Evolutionary conservation across 1,140 invertebrate species (phyloP).

Genomic region (Drosophila repletoides): DNA sequence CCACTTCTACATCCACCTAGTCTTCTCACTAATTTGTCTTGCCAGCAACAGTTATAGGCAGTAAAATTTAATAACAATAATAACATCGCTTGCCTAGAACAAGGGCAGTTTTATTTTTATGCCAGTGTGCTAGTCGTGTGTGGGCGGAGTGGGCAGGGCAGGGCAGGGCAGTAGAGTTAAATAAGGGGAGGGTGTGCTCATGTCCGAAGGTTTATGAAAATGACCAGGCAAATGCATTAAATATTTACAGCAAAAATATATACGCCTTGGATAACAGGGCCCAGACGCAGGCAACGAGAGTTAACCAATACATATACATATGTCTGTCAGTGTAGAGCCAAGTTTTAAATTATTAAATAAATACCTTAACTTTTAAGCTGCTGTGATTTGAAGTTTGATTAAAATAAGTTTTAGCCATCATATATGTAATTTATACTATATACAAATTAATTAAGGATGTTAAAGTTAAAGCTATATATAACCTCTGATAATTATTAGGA

Average conservation of each 20-base stretch:
- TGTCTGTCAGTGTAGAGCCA: no score
- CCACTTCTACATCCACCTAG: not conserved
- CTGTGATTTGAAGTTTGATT: no score
- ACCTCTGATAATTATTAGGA: no score
- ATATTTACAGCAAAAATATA: constrained; percentile 69
- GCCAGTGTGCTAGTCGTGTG: constrained; percentile 11
- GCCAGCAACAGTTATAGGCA: constrained; percentile 71
- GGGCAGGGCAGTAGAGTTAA: no score
- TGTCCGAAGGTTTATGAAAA: constrained; percentile 57
- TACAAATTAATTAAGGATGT: no score
- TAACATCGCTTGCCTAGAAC: constrained; percentile 61
- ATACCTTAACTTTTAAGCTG: no score
- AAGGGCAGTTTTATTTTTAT: constrained; percentile 60
- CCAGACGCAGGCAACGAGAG: constrained; percentile 21
- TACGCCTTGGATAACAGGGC: constrained; percentile 64
- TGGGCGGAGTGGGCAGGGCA: not conserved
- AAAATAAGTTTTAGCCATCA: no score
- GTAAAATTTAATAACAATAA: constrained; percentile 80
- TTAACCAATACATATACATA: not conserved
- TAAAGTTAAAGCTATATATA: no score
- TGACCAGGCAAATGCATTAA: constrained; percentile 63
- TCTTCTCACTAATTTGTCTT: constrained; percentile 53
- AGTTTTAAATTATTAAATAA: no score
- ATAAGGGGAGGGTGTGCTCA: no score
- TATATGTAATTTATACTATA: no score